Conservation (phyloP, 2,113 vertebrate genomes). For the Oreochromis aureus region DNA sequence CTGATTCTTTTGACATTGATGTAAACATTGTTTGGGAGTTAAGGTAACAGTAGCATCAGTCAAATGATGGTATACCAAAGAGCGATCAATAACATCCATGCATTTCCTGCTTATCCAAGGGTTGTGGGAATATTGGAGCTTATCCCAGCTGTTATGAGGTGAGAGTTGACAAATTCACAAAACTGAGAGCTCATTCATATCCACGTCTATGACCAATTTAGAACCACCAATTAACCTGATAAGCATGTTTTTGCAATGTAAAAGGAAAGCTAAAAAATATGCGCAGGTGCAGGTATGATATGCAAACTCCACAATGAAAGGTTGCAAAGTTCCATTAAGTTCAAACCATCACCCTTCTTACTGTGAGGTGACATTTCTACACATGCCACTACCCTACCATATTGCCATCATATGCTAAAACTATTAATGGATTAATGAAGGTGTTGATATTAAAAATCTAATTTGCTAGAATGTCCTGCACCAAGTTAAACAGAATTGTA, state of each 20-base stretch:
- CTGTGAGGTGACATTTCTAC: background rate
- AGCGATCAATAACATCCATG: background rate
- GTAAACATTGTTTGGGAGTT: background rate
- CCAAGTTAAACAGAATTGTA: background rate
- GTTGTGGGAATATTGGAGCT: background rate
- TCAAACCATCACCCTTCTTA: background rate
- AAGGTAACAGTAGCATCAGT: background rate
- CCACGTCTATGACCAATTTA: background rate
- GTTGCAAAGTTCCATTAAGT: background rate
- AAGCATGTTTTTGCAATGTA: background rate
- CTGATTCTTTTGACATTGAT: background rate
- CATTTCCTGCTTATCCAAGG: background rate
- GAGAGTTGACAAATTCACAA: background rate
- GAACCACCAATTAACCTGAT: background rate
- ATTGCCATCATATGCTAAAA: background rate
- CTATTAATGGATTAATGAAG: background rate
- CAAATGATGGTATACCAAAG: fast-evolving
- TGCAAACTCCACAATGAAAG: background rate
- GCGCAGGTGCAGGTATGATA: background rate
- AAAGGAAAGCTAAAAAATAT: background rate
- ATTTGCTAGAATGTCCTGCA: background rate
- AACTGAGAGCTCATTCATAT: background rate
- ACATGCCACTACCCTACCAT: background rate
- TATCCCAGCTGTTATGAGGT: background rate
- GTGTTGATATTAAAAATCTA: background rate